A percentile compares a stretch with the other conserved stretches of the same genome.
Evolutionary conservation across 2,888 invertebrate species (phyloP).

Genomic region (Drosophila putrida): DNA sequence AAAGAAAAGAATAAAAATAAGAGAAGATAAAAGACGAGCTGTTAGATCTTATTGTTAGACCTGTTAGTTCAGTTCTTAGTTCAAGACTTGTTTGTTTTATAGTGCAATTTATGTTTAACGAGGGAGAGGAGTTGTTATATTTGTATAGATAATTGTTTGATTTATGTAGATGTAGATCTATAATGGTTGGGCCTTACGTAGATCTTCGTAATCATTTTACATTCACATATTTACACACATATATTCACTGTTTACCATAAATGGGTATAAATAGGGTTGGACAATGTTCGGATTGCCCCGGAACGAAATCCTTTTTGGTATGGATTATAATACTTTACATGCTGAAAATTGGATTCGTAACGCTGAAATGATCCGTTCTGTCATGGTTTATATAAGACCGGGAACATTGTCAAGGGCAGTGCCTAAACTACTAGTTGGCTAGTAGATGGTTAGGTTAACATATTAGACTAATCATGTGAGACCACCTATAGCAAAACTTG

Average conservation of each 20-base stretch:
- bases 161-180: not conserved
- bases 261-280: not conserved
- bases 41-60: slow-evolving; percentile 41
- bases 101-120: slow-evolving; percentile 51
- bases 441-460: slow-evolving; percentile 14
- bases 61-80: slow-evolving; percentile 49
- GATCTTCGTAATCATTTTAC: slow-evolving; percentile 2
- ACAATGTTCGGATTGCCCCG: not conserved
- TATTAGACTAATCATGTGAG: slow-evolving; percentile 40
- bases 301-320: not conserved
- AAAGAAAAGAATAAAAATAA: slow-evolving; percentile 10
- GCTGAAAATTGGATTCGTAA: slow-evolving; percentile 8
- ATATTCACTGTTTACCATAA: slow-evolving; percentile 7
- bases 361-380: slow-evolving; percentile 15
- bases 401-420: slow-evolving; percentile 21
- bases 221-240: slow-evolving; percentile 13
- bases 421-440: slow-evolving; percentile 21
- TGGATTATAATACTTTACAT: not conserved
- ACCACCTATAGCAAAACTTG: slow-evolving; percentile 50
- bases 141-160: not conserved
- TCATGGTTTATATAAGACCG: slow-evolving; percentile 33
- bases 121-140: slow-evolving; percentile 36
- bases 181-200: slow-evolving; percentile 21
- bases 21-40: slow-evolving; percentile 15
- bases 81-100: slow-evolving; percentile 51